Evolutionary conservation across 2,113 vertebrate genomes (phyloP), one percentile per base, ranked within the genome.

Genomic region (Heterochromis multidens): DNA sequence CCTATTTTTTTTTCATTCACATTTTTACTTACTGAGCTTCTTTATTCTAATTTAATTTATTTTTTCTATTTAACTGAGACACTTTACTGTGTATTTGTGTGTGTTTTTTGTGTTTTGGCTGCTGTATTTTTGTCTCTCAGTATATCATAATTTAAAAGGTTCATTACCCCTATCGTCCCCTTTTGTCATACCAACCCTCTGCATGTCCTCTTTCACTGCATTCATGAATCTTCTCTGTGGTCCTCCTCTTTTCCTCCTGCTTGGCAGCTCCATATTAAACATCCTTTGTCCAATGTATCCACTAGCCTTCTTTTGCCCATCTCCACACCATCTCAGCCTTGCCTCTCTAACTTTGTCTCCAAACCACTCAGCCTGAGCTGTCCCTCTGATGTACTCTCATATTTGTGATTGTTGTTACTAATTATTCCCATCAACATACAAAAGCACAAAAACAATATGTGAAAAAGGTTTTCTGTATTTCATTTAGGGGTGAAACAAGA

Each of bases 401-500:
- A 3, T 7, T 56, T 56, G 49, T 43, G 23, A 5, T 23, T 56
- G 25, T 58, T 1, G 27, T n/a, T 74, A 74, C 27, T 52, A 74
- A 52, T 74, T 3, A 74, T 21, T 13, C 27, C 27, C 2, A 70
- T 31, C 58, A 81, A 57, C 27, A 49, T 33, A 74, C 14, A 84
- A 60, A 76, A 35, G 54, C n/a, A 59, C 17, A 85, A 58, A 65
- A 40, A 21, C 10, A 60, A 60, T 3, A 57, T 4, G 25, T 19
- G 0, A 23, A 35, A 70, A 10, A 16, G 4, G 33, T 14, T 46
- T 78, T 21, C n/a, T 59, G 9, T 70, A 59, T 57, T 86, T 85
- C 80, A 79, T 58, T 83, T 9, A 46, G 1, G 6, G 27, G 7
- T 81, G n/a, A 2, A 77, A 76, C 25, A 59, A 78, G 6, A 82